Evolutionary conservation across 2,797 vertebrate genomes (phyloP).

Genomic region (Glyptemys insculpta): DNA sequence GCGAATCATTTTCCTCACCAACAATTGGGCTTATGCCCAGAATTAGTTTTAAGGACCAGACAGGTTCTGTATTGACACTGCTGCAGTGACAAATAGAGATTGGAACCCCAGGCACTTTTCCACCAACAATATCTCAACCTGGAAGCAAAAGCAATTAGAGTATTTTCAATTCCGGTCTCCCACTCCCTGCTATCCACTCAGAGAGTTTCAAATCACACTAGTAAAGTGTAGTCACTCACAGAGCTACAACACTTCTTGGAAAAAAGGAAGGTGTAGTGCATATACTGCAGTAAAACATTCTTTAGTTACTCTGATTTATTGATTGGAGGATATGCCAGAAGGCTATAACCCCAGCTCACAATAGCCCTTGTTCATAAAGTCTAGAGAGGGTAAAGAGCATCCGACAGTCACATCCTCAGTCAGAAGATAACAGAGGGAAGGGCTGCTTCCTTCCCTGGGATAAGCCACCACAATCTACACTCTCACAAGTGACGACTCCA

Average conservation of each 20-base stretch:
- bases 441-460: conserved; percentile 35
- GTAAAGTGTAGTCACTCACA: neutral
- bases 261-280: neutral
- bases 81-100: neutral
- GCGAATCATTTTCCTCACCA: neutral
- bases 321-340: neutral
- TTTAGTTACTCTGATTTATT: neutral
- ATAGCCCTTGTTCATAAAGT: neutral
- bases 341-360: neutral
- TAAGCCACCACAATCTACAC: neutral
- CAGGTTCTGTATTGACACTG: no score
- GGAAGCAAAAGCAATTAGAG: neutral
- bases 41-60: neutral
- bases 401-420: neutral
- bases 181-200: neutral
- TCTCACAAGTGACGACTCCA: neutral
- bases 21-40: neutral
- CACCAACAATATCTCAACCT: accelerated
- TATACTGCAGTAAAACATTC: accelerated
- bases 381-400: neutral
- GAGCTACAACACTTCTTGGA: neutral
- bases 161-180: neutral
- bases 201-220: neutral
- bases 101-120: accelerated
- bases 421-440: neutral